Evolutionary conservation across 2,888 invertebrate species (phyloP).

Genomic region (Diaperis boleti): DNA sequence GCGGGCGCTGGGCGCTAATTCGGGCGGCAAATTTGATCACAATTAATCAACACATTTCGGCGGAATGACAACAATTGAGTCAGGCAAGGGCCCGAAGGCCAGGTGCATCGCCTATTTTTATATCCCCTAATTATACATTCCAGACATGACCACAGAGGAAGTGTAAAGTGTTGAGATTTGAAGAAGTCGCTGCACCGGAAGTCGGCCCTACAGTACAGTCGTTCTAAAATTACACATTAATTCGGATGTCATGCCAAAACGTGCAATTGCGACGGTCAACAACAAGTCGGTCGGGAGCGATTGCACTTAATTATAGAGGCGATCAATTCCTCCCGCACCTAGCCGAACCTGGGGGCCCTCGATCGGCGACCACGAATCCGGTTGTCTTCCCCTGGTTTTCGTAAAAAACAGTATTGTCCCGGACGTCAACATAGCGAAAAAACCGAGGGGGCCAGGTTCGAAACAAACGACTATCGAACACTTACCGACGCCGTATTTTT

Average conservation of each 20-base stretch:
- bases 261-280: slow-evolving; percentile 19
- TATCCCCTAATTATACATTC: slow-evolving; percentile 60
- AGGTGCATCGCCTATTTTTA: slow-evolving; percentile 33
- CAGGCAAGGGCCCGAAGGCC: slow-evolving; percentile 1
- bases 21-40: neutral
- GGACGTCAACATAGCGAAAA: slow-evolving; percentile 32
- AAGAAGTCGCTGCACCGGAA: slow-evolving; percentile 50
- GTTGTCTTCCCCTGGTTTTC: neutral
- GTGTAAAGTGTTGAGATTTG: slow-evolving; percentile 51
- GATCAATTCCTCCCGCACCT: neutral
- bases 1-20: neutral
- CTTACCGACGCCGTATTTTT: slow-evolving; percentile 83
- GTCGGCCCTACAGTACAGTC: slow-evolving; percentile 47
- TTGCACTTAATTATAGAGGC: slow-evolving; percentile 6
- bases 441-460: neutral
- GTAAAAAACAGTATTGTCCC: slow-evolving; percentile 13
- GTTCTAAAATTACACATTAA: slow-evolving; percentile 33
- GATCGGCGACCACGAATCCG: too few species aligned
- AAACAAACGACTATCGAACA: slow-evolving; percentile 47
- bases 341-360: neutral
- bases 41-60: slow-evolving; percentile 8
- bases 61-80: neutral
- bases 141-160: slow-evolving; percentile 61
- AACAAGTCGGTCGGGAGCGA: neutral
- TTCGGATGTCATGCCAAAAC: slow-evolving; percentile 16